phyloP scores from a whole-genome alignment of 1,140 invertebrate species.

The Pogonomyrmex barbatus region DNA sequence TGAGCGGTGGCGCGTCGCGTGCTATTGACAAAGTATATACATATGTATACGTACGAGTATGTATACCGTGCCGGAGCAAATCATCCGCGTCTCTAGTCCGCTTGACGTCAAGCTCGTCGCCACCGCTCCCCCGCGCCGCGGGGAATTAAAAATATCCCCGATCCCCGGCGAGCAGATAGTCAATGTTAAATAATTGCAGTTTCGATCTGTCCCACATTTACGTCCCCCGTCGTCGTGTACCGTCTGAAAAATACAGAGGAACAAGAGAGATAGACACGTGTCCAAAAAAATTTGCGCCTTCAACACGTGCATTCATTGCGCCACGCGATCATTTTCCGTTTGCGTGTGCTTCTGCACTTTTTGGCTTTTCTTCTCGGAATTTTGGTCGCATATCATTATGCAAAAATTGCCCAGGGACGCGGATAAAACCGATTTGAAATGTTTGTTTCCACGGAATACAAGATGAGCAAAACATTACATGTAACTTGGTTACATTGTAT shows the following conservation, averaged over 20 bases:
- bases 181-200: conserved; percentile 69
- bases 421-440: not conserved
- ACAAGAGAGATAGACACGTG: not conserved
- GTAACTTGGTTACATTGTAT: not conserved
- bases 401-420: not conserved
- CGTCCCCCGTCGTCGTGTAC: not conserved
- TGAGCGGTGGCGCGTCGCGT: not conserved
- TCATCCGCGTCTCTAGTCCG: conserved; percentile 68
- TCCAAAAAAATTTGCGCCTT: not conserved
- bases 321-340: not conserved
- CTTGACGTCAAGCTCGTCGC: conserved; percentile 68
- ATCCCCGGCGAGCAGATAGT: conserved; percentile 58
- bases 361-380: not conserved
- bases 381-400: not conserved
- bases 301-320: not conserved
- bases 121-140: not conserved
- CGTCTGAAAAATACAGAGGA: conserved; percentile 15
- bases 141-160: conserved; percentile 72
- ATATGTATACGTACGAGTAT: conserved; percentile 6
- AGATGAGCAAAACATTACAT: not conserved
- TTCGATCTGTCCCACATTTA: conserved; percentile 58
- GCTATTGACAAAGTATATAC: conserved; percentile 49
- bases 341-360: not conserved
- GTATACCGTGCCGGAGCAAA: conserved; percentile 32
- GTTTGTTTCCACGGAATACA: not conserved